Conservation (phyloP, 2,113 vertebrate species). For the Anarrhichthys ocellatus region DNA sequence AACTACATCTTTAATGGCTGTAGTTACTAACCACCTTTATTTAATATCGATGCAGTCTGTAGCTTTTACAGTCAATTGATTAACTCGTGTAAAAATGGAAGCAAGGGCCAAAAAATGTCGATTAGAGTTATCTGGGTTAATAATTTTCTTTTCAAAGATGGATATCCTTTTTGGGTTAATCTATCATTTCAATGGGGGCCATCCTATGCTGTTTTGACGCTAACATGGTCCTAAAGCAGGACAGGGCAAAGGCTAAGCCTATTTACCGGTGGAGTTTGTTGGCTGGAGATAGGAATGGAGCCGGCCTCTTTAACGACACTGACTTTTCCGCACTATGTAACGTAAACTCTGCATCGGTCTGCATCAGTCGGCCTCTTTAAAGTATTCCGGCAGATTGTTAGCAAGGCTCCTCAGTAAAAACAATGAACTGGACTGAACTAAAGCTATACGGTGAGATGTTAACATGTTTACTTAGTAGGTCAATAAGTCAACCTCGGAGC, state of each 20-base stretch:
- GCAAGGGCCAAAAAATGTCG: not conserved
- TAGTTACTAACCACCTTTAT: not conserved
- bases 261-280: constrained; percentile 26
- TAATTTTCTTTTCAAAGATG: not conserved
- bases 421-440: not conserved
- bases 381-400: not conserved
- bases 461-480: constrained; percentile 25
- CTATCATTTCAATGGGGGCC: not conserved
- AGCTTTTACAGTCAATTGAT: not conserved
- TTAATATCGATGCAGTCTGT: not conserved
- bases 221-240: constrained; percentile 4
- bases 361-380: not conserved
- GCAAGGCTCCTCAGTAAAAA: not conserved
- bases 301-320: constrained; percentile 7
- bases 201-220: not conserved
- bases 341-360: not conserved
- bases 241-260: constrained; percentile 46
- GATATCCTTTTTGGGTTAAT: not conserved
- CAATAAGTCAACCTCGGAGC: constrained; percentile 30
- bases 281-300: not conserved
- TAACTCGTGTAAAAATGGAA: not conserved
- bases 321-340: not conserved
- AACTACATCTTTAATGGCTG: not conserved
- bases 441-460: not conserved
- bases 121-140: not conserved